Evolutionary conservation across 2,888 invertebrate species (phyloP).

Genomic region (Chironomus riparius): DNA sequence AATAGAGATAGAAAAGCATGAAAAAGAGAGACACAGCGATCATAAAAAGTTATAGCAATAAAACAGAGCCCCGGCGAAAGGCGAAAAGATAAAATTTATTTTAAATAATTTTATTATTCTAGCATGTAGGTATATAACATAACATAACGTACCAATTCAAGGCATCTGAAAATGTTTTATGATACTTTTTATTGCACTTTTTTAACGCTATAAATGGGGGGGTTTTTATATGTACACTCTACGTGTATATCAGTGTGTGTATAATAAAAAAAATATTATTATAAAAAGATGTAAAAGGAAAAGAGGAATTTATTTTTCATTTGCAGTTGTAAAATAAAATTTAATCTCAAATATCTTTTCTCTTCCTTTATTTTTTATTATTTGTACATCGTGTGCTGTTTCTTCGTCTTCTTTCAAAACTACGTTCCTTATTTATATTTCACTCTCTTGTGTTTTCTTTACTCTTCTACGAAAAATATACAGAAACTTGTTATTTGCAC

Average conservation of each 20-base stretch:
- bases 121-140: background rate
- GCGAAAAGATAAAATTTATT: conserved; percentile 1
- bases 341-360: background rate
- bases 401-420: no score
- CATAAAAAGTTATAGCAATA: background rate
- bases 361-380: background rate
- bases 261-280: background rate
- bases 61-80: background rate
- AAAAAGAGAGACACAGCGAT: background rate
- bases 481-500: background rate
- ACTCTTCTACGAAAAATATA: background rate
- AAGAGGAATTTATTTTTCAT: background rate
- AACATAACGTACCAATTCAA: background rate
- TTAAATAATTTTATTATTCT: conserved; percentile 12
- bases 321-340: background rate
- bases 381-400: background rate
- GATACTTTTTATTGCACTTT: conserved; percentile 1
- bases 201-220: background rate
- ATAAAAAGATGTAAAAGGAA: background rate
- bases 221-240: no score
- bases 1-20: background rate
- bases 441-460: background rate
- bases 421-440: no score
- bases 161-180: conserved; percentile 8
- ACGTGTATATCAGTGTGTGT: no score